Percentiles rank a stretch among this genome's conserved stretches.
Evolutionary conservation across 2,113 vertebrate genomes (phyloP).

Genomic region (Dissostichus mawsoni): DNA sequence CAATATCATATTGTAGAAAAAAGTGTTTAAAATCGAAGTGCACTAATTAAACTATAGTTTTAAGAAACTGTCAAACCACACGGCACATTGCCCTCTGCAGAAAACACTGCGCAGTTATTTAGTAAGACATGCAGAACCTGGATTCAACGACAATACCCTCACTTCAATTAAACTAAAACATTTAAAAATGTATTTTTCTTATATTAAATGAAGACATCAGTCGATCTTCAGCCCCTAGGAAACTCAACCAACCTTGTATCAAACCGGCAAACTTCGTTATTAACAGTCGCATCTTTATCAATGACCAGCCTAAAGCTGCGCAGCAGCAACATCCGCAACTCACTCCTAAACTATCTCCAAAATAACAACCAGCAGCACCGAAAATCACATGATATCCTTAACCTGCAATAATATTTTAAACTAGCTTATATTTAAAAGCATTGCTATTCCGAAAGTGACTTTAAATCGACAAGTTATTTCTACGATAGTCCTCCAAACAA

Average conservation of each 20-base stretch:
- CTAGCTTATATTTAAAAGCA: conserved; percentile 3
- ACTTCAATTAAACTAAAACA: conserved; percentile 50
- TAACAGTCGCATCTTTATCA: conserved; percentile 36
- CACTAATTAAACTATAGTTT: conserved; percentile 6
- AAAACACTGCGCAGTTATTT: conserved; percentile 44
- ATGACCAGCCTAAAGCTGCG: conserved; percentile 25
- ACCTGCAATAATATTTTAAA: conserved; percentile 19
- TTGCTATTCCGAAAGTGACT: conserved; percentile 23
- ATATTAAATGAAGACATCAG: conserved; percentile 22
- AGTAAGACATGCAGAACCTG: conserved; percentile 55
- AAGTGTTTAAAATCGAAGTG: conserved; percentile 1
- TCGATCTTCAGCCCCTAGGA: conserved; percentile 2
- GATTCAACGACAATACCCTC: conserved; percentile 46
- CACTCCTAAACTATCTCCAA: conserved; percentile 10
- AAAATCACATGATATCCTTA: conserved; percentile 8
- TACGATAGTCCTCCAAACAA: conserved; percentile 12
- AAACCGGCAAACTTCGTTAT: conserved; percentile 40
- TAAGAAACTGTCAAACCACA: conserved; percentile 1
- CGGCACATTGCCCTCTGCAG: conserved; percentile 9
- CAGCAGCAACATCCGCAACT: conserved; percentile 45
- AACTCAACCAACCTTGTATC: conserved; percentile 24
- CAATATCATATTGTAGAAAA: not conserved
- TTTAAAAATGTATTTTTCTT: not conserved
- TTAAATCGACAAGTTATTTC: conserved; percentile 36
- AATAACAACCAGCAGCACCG: conserved; percentile 27